A percentile compares a stretch with the other conserved stretches of the same genome.
These are phyloP conservation scores for Gnathonemus longibarbis DNA, from an alignment of 2,113 vertebrate species.

Conservation along the genomic window DNA sequence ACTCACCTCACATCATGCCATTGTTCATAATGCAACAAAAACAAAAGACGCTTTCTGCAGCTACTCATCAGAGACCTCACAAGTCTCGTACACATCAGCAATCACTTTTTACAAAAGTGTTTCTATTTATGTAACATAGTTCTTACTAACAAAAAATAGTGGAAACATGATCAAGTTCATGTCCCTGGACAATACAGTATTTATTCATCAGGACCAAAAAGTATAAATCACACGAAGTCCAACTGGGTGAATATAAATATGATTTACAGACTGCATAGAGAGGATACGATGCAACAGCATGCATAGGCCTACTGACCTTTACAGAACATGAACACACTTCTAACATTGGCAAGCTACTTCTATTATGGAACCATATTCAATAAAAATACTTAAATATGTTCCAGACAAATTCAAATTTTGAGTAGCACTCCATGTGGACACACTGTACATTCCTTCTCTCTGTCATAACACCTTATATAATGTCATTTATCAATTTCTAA, in stretches of 20 bases:
- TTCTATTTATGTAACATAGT: neutral
- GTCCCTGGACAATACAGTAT: neutral
- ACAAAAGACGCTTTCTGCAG: neutral
- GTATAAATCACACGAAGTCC: neutral
- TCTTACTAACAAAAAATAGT: slow-evolving; percentile 1
- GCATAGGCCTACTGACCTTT: neutral
- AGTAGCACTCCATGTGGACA: neutral
- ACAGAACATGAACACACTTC: neutral
- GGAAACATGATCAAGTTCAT: slow-evolving; percentile 2
- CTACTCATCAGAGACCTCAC: neutral
- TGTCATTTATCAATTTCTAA: neutral
- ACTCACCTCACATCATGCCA: neutral
- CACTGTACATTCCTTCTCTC: neutral
- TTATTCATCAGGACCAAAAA: neutral
- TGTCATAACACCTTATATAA: neutral
- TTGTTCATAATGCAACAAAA: neutral
- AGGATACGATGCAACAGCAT: neutral
- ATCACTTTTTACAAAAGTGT: neutral
- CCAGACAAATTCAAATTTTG: neutral
- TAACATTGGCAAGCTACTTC: neutral
- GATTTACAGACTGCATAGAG: neutral
- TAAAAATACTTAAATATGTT: neutral
- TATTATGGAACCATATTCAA: neutral
- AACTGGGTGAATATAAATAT: neutral
- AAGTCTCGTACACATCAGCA: neutral